These are phyloP conservation scores for Lasioglossum zephyrum DNA, from an alignment of 2,888 invertebrate genomes.

Conservation along the genomic window DNA sequence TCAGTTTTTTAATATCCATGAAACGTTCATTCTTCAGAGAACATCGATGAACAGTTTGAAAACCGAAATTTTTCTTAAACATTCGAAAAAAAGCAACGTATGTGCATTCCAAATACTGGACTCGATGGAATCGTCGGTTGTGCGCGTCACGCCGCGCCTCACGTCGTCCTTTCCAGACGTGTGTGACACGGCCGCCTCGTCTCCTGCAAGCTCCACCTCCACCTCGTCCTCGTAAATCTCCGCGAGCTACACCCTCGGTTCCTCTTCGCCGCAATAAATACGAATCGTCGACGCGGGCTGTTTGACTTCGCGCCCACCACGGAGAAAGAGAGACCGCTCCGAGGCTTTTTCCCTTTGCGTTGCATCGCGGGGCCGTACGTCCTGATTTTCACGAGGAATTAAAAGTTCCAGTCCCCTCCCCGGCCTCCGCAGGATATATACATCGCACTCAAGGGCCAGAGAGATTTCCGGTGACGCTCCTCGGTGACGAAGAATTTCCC, in stretches of 20 bases:
- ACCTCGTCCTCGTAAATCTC: slow-evolving; percentile 65
- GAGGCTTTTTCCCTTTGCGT: slow-evolving; percentile 13
- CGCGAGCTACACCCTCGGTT: slow-evolving; percentile 49
- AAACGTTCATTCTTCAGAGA: background rate
- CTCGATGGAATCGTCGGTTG: slow-evolving; percentile 39
- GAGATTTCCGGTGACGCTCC: slow-evolving; percentile 58
- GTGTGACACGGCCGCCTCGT: slow-evolving; percentile 37
- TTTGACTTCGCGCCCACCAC: slow-evolving; percentile 44
- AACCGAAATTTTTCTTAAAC: background rate
- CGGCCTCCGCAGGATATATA: background rate
- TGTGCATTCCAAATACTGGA: background rate
- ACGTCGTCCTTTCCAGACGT: slow-evolving; percentile 34
- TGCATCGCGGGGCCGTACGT: slow-evolving; percentile 36
- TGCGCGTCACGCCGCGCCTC: slow-evolving; percentile 22
- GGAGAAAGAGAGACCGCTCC: background rate
- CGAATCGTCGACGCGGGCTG: slow-evolving; percentile 61
- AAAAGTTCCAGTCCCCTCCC: slow-evolving; percentile 57
- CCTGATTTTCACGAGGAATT: slow-evolving; percentile 71
- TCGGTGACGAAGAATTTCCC: slow-evolving; percentile 77
- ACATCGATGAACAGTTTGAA: background rate
- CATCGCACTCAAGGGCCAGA: slow-evolving; percentile 5
- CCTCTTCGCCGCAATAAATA: slow-evolving; percentile 68
- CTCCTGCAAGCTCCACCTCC: slow-evolving; percentile 57
- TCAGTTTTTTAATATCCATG: background rate
- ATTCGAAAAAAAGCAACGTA: background rate